These are phyloP conservation scores for Halotydeus destructor DNA, from an alignment of 1,140 invertebrate genomes.

Conservation along the genomic window DNA sequence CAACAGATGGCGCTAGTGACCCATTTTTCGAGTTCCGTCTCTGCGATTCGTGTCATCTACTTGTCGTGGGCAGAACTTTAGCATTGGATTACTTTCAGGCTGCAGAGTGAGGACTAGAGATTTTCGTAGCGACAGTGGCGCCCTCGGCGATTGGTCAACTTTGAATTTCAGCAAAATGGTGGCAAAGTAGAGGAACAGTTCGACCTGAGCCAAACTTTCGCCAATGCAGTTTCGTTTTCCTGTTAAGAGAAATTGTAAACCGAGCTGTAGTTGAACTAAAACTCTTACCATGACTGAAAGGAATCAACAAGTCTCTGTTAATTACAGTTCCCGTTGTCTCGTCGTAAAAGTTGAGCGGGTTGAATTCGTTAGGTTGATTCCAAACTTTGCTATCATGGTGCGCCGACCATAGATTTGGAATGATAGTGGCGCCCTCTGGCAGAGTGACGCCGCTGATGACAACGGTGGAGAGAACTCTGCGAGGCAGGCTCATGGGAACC, in stretches of 20 bases:
- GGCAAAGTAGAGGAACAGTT: constrained; percentile 16
- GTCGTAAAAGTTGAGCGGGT: constrained; percentile 38
- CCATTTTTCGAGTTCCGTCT: too few relatives aligned
- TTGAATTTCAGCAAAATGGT: constrained; percentile 33
- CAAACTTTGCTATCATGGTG: constrained; percentile 43
- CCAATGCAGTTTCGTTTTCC: constrained; percentile 16
- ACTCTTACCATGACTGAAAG: too few relatives aligned
- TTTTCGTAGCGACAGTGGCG: too few relatives aligned
- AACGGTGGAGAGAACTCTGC: constrained; percentile 10
- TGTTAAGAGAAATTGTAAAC: too few relatives aligned
- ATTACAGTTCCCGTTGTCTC: constrained; percentile 18
- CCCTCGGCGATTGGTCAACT: too few relatives aligned
- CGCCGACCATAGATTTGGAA: constrained; percentile 41
- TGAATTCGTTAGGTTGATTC: constrained; percentile 43
- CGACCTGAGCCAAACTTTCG: constrained; percentile 13
- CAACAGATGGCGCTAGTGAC: too few relatives aligned
- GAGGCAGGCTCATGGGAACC: constrained; percentile 14
- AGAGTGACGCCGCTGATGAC: too few relatives aligned
- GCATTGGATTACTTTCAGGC: too few relatives aligned
- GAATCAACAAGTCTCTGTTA: constrained; percentile 18
- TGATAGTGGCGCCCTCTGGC: constrained; percentile 26
- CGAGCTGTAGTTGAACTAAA: too few relatives aligned
- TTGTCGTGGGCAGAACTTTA: too few relatives aligned
- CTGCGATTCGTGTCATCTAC: too few relatives aligned
- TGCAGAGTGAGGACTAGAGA: too few relatives aligned